Evolutionary conservation across 2,113 vertebrate species (phyloP).

Genomic region (Pelobates fuscus): DNA sequence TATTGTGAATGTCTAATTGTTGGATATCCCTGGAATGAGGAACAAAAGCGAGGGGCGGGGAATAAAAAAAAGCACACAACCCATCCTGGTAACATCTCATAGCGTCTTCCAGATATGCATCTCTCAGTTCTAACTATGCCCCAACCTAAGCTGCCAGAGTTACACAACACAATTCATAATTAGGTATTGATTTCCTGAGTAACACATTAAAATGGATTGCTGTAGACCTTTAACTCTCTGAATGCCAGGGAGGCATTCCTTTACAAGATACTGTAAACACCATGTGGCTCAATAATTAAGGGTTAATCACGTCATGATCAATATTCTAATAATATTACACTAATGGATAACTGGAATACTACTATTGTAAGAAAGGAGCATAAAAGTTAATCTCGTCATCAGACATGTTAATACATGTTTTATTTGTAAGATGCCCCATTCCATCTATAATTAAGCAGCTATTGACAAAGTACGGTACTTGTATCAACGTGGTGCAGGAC

Average conservation of each 20-base stretch:
- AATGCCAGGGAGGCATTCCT: background rate
- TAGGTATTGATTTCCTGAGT: background rate
- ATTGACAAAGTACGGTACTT: too few species aligned
- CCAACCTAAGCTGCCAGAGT: background rate
- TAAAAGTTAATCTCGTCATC: too few species aligned
- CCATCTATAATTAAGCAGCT: too few species aligned
- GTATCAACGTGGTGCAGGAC: too few species aligned
- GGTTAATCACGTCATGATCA: background rate
- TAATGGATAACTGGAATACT: too few species aligned
- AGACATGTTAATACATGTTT: too few species aligned
- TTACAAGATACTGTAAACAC: background rate
- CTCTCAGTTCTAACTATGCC: background rate
- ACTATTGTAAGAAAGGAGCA: too few species aligned
- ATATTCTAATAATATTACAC: background rate
- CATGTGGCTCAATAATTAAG: background rate
- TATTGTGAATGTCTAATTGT: background rate
- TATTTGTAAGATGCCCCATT: too few species aligned
- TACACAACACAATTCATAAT: background rate
- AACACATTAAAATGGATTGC: background rate
- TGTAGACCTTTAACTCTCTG: background rate
- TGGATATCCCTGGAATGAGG: slow-evolving; percentile 14
- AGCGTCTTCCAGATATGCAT: background rate
- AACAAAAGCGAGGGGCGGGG: slow-evolving; percentile 2
- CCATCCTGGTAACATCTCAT: background rate
- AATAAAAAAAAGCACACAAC: background rate